Evolutionary conservation across 2,888 invertebrate species (phyloP).

Genomic region (Mythimna albipuncta): DNA sequence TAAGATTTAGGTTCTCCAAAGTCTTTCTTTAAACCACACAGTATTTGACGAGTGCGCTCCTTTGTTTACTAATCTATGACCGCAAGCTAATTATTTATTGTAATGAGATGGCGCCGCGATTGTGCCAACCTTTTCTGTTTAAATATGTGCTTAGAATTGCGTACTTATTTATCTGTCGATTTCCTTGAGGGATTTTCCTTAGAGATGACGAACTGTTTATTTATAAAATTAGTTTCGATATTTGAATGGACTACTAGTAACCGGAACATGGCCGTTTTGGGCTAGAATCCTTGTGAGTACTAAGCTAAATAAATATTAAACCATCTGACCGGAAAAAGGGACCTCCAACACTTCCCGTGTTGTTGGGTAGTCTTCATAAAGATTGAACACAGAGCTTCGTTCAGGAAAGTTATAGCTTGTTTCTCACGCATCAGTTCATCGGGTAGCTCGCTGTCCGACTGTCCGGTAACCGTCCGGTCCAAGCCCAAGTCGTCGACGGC

Average conservation of each 20-base stretch:
- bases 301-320: too few species aligned
- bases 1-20: too few species aligned
- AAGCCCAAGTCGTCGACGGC: too few species aligned
- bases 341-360: neutral
- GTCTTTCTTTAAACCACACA: neutral
- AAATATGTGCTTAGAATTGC: conserved; percentile 33
- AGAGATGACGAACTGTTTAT: neutral
- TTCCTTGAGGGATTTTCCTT: conserved; percentile 23
- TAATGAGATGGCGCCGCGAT: conserved; percentile 28
- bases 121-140: conserved; percentile 27
- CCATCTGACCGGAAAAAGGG: neutral
- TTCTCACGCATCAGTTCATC: too few species aligned
- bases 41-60: neutral
- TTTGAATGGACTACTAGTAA: too few species aligned
- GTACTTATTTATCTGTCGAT: conserved; percentile 12
- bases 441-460: too few species aligned
- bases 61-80: conserved; percentile 18
- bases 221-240: conserved; percentile 3
- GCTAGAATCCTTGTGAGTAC: too few species aligned
- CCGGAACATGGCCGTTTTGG: too few species aligned
- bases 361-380: too few species aligned
- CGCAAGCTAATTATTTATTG: conserved; percentile 15
- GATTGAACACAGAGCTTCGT: too few species aligned
- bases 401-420: too few species aligned
- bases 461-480: too few species aligned